phyloP scores from a whole-genome alignment of 2,888 invertebrate species.

The Epinotia brunnichana region DNA sequence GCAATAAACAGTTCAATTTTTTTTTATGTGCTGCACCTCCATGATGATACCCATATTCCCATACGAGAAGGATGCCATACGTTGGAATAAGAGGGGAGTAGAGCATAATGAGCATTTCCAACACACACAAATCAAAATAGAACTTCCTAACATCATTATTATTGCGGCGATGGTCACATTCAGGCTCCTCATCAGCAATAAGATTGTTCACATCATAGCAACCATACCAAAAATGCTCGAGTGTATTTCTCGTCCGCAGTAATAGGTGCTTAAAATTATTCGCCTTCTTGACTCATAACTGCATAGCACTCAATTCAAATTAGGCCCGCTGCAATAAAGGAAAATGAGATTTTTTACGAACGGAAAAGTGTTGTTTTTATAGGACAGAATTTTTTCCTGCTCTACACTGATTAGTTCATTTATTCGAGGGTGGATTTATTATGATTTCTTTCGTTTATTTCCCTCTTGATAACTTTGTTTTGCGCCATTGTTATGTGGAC shows the following conservation, averaged over 20 bases:
- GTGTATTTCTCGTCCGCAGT: conserved; percentile 53
- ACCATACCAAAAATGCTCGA: conserved; percentile 17
- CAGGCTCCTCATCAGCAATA: background rate
- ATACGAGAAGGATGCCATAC: too few relatives aligned
- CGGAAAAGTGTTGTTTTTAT: conserved; percentile 80
- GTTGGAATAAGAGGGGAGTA: background rate
- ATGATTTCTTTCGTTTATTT: conserved; percentile 74
- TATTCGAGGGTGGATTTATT: conserved; percentile 76
- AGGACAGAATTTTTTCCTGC: conserved; percentile 66
- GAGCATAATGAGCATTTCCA: background rate
- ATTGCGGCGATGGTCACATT: background rate
- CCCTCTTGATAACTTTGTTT: conserved; percentile 62
- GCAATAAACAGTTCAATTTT: too few relatives aligned
- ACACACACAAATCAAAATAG: background rate
- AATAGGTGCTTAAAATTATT: conserved; percentile 74
- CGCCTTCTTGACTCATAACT: conserved; percentile 82
- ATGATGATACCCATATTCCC: too few relatives aligned
- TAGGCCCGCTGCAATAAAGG: conserved; percentile 80
- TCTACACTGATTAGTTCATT: conserved; percentile 77
- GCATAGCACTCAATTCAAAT: conserved; percentile 83
- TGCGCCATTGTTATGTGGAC: conserved; percentile 35
- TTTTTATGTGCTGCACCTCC: too few relatives aligned
- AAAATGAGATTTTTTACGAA: conserved; percentile 81
- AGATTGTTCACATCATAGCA: conserved; percentile 22
- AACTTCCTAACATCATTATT: conserved; percentile 1